These are phyloP conservation scores for Electrophaes corylata DNA, from an alignment of 2,888 invertebrate species.

Conservation along the genomic window DNA sequence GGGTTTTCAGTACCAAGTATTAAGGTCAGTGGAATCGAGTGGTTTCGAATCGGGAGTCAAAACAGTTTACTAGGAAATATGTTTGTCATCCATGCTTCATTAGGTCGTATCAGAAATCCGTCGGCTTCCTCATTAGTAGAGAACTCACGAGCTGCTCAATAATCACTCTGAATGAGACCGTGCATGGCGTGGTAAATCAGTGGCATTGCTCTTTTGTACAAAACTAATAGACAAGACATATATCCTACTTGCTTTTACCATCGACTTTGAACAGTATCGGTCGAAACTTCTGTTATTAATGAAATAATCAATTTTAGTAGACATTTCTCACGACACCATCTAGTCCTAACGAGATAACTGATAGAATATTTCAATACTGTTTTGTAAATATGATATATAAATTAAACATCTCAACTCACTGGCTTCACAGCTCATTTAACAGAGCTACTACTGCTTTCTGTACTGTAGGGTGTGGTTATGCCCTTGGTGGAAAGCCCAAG, in stretches of 20 bases:
- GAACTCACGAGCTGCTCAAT: constrained; percentile 42
- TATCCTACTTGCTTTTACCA: constrained; percentile 16
- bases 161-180: constrained; percentile 41
- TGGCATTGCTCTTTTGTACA: constrained; percentile 29
- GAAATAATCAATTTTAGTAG: too few species aligned
- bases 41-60: background rate
- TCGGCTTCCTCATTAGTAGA: constrained; percentile 50
- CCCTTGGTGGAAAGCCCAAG: too few species aligned
- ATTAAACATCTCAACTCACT: too few species aligned
- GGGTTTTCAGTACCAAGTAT: background rate
- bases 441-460: too few species aligned
- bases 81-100: constrained; percentile 26
- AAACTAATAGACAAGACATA: constrained; percentile 18
- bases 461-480: too few species aligned
- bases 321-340: too few species aligned
- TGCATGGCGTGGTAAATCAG: constrained; percentile 27
- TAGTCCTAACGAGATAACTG: too few species aligned
- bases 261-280: too few species aligned
- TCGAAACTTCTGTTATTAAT: too few species aligned
- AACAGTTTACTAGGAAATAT: constrained; percentile 22
- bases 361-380: too few species aligned
- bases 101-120: constrained; percentile 27
- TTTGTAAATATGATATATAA: too few species aligned
- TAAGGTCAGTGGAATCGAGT: background rate
- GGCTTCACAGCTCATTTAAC: too few species aligned